A percentile compares a stretch with the other conserved stretches of the same genome.
phyloP scores from a whole-genome alignment of 1,140 invertebrate species.

The Procambarus virginalis region DNA sequence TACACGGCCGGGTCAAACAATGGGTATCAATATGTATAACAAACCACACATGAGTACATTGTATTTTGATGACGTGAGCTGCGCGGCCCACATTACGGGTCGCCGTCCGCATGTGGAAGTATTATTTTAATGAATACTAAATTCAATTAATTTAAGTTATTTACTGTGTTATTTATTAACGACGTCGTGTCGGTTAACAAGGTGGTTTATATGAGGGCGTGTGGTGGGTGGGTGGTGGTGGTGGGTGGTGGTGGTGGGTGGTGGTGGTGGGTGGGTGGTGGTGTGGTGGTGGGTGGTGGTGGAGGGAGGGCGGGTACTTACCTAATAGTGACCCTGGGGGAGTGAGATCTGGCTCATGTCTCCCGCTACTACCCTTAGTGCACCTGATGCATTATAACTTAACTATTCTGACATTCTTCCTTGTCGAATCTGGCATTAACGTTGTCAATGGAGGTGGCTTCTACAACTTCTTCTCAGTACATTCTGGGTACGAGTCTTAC shows the following conservation, averaged over 20 bases:
- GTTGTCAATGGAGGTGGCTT: no score
- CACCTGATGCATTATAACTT: no score
- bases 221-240: background rate
- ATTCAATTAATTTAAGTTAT: background rate
- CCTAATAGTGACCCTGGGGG: no score
- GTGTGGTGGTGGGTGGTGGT: background rate
- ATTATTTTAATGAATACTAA: slow-evolving; percentile 1
- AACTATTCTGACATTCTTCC: no score
- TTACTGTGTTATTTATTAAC: background rate
- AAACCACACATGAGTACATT: background rate
- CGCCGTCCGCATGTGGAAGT: background rate
- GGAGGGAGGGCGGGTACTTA: no score
- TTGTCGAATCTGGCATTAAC: no score
- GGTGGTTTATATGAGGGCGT: background rate
- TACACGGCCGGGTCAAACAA: background rate
- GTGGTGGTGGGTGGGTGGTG: background rate
- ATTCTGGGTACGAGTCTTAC: no score
- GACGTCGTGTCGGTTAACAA: background rate
- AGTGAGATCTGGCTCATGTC: no score
- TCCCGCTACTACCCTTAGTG: no score
- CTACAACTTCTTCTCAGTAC: no score
- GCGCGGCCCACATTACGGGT: background rate
- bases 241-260: background rate
- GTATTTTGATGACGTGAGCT: background rate
- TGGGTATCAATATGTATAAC: background rate